Percentiles rank a stretch among this genome's conserved stretches.
Evolutionary conservation across 2,888 invertebrate genomes (phyloP).

Genomic region (Falcaria lacertinaria): DNA sequence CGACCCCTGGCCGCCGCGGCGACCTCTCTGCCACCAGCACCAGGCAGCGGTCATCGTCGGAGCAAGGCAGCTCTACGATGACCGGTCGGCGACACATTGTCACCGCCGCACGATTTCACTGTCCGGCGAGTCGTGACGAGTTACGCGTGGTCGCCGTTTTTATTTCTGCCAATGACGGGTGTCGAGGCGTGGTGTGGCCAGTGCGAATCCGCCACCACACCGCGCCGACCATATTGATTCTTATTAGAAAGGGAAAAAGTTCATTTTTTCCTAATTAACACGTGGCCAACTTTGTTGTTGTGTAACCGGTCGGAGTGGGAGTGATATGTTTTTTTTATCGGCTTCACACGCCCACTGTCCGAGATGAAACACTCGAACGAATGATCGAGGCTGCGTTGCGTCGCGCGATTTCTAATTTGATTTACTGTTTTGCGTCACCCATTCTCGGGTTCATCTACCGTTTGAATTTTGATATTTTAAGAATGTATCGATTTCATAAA

Average conservation of each 20-base stretch:
- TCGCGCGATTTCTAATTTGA: constrained; percentile 50
- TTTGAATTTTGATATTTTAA: background rate
- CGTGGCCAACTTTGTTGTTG: constrained; percentile 37
- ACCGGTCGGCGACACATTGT: constrained; percentile 70
- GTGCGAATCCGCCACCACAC: constrained; percentile 45
- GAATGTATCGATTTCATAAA: constrained; percentile 3
- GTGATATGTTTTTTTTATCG: constrained; percentile 73
- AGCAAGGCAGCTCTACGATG: constrained; percentile 35
- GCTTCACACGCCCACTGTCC: constrained; percentile 69
- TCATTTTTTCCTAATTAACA: constrained; percentile 30
- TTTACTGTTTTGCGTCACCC: constrained; percentile 25
- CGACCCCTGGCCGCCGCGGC: constrained; percentile 36
- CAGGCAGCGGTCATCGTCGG: constrained; percentile 18
- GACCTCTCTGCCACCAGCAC: constrained; percentile 14
- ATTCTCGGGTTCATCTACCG: background rate
- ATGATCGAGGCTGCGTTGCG: constrained; percentile 42
- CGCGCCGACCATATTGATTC: constrained; percentile 27
- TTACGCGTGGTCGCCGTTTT: constrained; percentile 78
- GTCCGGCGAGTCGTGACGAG: constrained; percentile 75
- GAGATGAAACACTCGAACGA: constrained; percentile 53
- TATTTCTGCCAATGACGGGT: constrained; percentile 80
- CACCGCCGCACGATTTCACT: constrained; percentile 74
- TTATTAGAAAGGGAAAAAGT: constrained; percentile 44
- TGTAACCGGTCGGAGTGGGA: constrained; percentile 68
- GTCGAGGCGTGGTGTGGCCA: constrained; percentile 75